Base-by-base conservation (phyloP, 2,888 invertebrate genomes). In the Phortica magna region DNA sequence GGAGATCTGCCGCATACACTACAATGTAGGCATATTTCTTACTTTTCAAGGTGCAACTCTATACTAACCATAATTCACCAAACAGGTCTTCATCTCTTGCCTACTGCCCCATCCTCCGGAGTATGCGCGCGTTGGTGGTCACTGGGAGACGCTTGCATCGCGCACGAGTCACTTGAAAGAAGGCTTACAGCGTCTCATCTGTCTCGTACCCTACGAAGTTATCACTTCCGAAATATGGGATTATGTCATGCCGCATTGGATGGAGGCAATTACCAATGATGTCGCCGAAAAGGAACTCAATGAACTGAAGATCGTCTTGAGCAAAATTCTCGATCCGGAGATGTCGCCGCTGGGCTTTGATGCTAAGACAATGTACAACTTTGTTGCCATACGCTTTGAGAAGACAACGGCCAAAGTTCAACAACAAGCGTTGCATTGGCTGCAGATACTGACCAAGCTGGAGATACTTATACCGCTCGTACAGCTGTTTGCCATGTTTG, bases 211-310 rank as follows among this genome's bases (percentile, higher is more conserved):
- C 0, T 99, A 99, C 91, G 99, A 99, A 85, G 96, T 99, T 41
- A 97, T 99, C 82, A 97, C 98, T 0, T 95, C 97, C 81, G 97
- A 98, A 88, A 97, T 98, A 76, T 99, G 99, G 99, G 97, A 98
- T 90, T 96, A 96, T 90, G 98, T 99, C 31, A 99, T 99, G 98
- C 99, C 99, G 0, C 96, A 97, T 86, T 99, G 99, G 99, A 96
- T 99, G 96, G 98, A 99, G 92, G 98, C 98, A 0, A 97, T 99
- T 82, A 97, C 97, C 73, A 96, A 96, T 79, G 97, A 98, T 89
- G 97, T 98, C 0, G 96, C 97, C 0, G 96, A 97, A 90, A 96
- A 97, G 90, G 98, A 98, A 88, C 93, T 97, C 64, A 93, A 94
- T 71, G 97, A 98, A 89, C 92, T 98, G 17, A 96, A 97, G 92